phyloP scores from a whole-genome alignment of 23 tunicate genomes.

The Halocynthia roretzi region DNA sequence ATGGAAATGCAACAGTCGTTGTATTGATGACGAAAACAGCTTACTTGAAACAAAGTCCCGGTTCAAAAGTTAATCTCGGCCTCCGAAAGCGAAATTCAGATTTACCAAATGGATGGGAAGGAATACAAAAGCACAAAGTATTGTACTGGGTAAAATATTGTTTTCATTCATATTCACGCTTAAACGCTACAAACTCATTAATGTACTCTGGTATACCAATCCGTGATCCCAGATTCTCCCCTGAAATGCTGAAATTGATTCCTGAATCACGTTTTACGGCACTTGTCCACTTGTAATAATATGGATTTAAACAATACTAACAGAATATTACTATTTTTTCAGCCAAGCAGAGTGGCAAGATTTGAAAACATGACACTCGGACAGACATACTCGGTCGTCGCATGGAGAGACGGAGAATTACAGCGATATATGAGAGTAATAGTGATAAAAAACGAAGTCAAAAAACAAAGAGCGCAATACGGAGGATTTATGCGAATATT shows the following conservation, averaged over 20 bases:
- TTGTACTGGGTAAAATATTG: neutral
- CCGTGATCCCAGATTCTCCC: too few species aligned
- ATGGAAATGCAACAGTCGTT: neutral
- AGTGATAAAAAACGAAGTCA: slow-evolving; percentile 1
- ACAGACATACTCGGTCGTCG: slow-evolving; percentile 25
- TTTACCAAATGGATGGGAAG: neutral
- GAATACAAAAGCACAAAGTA: neutral
- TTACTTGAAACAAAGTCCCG: slow-evolving; percentile 1
- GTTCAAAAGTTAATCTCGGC: neutral
- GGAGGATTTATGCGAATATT: neutral
- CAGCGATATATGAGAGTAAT: slow-evolving; percentile 6
- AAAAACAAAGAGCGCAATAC: neutral
- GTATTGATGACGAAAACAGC: slow-evolving; percentile 1
- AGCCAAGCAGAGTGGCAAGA: slow-evolving; percentile 25
- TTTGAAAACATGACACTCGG: slow-evolving; percentile 18
- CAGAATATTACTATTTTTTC: slow-evolving; percentile 7
- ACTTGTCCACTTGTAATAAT: too few species aligned
- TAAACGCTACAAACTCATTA: neutral
- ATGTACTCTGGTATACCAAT: neutral
- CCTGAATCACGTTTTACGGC: too few species aligned
- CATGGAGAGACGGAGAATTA: slow-evolving; percentile 36
- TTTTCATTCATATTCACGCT: too few species aligned
- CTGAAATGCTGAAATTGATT: too few species aligned
- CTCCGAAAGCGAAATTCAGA: neutral
- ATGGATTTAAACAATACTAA: too few species aligned